Evolutionary conservation across 2,113 vertebrate genomes (phyloP), one percentile per base, ranked within the genome.

Genomic region (Spea multiplicata): DNA sequence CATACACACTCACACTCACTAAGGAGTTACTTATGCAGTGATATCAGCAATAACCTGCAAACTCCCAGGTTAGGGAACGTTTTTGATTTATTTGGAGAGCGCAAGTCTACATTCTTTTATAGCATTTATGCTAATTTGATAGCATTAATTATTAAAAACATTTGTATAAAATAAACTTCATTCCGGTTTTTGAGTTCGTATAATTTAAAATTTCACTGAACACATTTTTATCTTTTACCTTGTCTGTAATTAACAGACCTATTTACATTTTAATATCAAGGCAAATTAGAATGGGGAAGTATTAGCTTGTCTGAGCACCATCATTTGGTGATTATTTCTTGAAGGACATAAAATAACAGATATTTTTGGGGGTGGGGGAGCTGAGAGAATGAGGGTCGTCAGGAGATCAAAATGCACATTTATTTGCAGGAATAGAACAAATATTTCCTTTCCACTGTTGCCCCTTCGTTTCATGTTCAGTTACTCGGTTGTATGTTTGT

Each of bases 401-500:
- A 13, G 52, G 17, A 68, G 17, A 68, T 66, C 44, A 76, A 57
- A 67, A 46, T 71, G 9, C 57, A 49, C 6, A 57, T 70, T 78
- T 78, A 64, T 71, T 71, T 78, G 55, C 47, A 71, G 55, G 44
- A 61, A 47, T 46, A 47, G 53, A 71, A 71, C 57, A 78, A 78
- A 78, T 71, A 71, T 72, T 76, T 78, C 76, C 68, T 64, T 64
- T 61, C 52, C 47, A 71, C 17, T 71, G 14, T 59, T 68, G 66
- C 61, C 47, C 44, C 17, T 64, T 62, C 57, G 68, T 78, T 78
- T 78, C 57, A 71, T 78, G 76, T 78, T 78, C 48, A 53, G 76
- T 8, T 45, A 64, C 76, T 78, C 30, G 65, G 59, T 71, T 71
- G 46, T 78, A 14, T 78, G 76, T 78, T 78, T 78, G 76, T 77